These are phyloP conservation scores for Aulostomus chinensis DNA, from an alignment of 2,797 vertebrate genomes.

Conservation along the genomic window DNA sequence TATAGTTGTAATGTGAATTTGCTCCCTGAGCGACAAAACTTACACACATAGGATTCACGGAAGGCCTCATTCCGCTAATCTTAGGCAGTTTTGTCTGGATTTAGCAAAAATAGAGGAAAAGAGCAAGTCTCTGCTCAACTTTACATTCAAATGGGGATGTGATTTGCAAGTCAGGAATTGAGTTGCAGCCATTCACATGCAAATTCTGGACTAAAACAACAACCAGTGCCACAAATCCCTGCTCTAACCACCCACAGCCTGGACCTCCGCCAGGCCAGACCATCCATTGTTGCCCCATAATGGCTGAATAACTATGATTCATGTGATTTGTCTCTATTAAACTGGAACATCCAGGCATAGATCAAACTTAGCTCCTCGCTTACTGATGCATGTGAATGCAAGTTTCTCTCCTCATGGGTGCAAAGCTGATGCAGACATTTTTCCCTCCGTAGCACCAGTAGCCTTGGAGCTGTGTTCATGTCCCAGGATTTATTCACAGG, in stretches of 20 bases:
- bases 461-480: slow-evolving; percentile 51
- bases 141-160: slow-evolving; percentile 36
- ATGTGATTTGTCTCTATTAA: background rate
- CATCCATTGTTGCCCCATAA: slow-evolving; percentile 1
- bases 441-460: slow-evolving; percentile 31
- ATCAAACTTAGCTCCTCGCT: background rate
- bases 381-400: slow-evolving; percentile 9
- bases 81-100: no score
- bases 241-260: slow-evolving; percentile 3
- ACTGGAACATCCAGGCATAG: slow-evolving; percentile 1
- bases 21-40: no score
- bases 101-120: slow-evolving; percentile 6
- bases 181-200: slow-evolving; percentile 52
- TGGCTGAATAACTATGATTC: background rate
- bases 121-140: slow-evolving; percentile 13
- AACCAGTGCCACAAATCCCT: slow-evolving; percentile 2
- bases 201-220: slow-evolving; percentile 40
- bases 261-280: slow-evolving; percentile 25
- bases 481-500: no score
- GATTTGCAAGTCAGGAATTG: slow-evolving; percentile 37
- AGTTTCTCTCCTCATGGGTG: background rate
- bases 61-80: no score
- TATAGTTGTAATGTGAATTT: no score
- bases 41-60: no score
- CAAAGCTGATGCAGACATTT: slow-evolving; percentile 36